Percentiles rank a stretch among this genome's conserved stretches.
phyloP scores from a whole-genome alignment of 2,888 invertebrate species.

The Microplitis deprimator region DNA sequence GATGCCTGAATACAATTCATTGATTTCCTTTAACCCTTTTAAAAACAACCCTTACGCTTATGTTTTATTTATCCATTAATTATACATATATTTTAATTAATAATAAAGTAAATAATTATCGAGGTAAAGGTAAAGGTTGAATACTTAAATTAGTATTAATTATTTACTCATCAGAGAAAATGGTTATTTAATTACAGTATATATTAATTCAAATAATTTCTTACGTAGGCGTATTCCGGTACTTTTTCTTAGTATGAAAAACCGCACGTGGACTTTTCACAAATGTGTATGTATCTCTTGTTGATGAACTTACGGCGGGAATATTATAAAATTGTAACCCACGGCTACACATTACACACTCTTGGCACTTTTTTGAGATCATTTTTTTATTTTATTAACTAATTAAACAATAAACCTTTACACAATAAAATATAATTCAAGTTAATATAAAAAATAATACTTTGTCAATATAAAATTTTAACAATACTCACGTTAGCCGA shows the following conservation, averaged over 20 bases:
- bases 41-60: background rate
- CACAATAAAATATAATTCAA: background rate
- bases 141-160: background rate
- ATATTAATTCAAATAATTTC: constrained; percentile 22
- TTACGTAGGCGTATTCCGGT: constrained; percentile 58
- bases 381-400: constrained; percentile 49
- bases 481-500: no score
- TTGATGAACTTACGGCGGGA: constrained; percentile 52
- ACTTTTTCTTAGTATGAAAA: constrained; percentile 63
- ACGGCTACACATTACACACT: constrained; percentile 65
- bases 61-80: background rate
- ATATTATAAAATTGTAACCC: constrained; percentile 60
- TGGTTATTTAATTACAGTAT: background rate
- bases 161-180: background rate
- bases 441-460: background rate
- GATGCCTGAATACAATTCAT: constrained; percentile 2
- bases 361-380: constrained; percentile 59
- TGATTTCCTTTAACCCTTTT: background rate
- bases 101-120: background rate
- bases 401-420: background rate
- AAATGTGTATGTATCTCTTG: constrained; percentile 60
- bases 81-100: constrained; percentile 13
- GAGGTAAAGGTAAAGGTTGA: no score
- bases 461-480: no score
- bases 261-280: constrained; percentile 65